Evolutionary conservation across 2,113 vertebrate genomes (phyloP), one percentile per base, ranked within the genome.

Genomic region (Buteo buteo): DNA sequence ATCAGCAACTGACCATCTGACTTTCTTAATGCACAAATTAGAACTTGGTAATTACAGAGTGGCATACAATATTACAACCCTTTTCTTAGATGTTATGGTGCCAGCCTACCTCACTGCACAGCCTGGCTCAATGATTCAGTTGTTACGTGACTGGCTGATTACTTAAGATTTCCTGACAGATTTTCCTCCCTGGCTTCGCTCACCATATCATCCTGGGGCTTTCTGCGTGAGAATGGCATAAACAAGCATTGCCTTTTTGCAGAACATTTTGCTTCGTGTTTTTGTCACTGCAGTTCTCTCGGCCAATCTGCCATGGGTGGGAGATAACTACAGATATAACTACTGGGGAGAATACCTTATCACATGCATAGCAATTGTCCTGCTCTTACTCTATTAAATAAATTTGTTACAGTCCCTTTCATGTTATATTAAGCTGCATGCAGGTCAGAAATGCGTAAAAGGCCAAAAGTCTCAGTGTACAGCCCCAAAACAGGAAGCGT

Each of bases 51-150:
- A 95, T 93, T 81, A 94, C 95, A 97, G 94, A 85, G 83, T 83
- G 94, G 90, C 87, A 91, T 16, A 69, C 91, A 97, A 82, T 95
- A 97, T 96, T 96, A 96, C 93, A 98, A 57, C 80, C 86, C 89
- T 97, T 97, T 97, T 96, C 97, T 97, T 89, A 97, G 88, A 94
- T 97, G 94, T 86, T 94, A 86, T 95, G 95, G 88, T 94, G 95
- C 96, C 93, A 97, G 96, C 95, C 97, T 98, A 96, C 94, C 94
- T 96, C 94, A 81, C 90, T 96, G 93, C 70, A 58, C 92, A 92
- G 88, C 92, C 91, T 88, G 86, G 95, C 89, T 91, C 57, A 42
- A 64, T 97, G 97, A 97, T 93, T 97, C 90, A 98, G 96, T 79
- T 74, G 72, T 95, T 98, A 97, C 82, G 3, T 69, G 93, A 76